phyloP scores from a whole-genome alignment of 2,888 invertebrate species.

The Pheosia tremula region DNA sequence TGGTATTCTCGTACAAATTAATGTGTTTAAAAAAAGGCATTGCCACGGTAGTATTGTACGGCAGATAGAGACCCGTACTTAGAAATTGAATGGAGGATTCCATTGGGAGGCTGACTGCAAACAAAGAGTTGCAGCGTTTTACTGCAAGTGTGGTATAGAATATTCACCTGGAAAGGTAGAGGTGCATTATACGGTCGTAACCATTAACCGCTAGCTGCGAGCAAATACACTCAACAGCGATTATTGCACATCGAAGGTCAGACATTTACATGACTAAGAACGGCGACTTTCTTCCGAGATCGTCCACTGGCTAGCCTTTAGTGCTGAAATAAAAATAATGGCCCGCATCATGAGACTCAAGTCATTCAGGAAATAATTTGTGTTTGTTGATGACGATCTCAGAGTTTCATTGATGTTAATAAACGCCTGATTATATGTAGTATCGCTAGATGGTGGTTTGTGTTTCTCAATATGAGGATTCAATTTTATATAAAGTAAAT shows the following conservation, averaged over 20 bases:
- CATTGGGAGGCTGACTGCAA: neutral
- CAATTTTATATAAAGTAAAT: no score
- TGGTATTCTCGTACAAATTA: neutral
- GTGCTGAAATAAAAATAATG: conserved; percentile 7
- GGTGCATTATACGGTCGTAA: neutral
- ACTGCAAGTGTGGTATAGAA: neutral
- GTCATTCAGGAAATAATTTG: neutral
- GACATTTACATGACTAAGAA: conserved; percentile 17
- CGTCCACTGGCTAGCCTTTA: neutral
- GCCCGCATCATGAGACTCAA: conserved; percentile 5
- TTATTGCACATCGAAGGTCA: conserved; percentile 5
- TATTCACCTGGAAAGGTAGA: neutral
- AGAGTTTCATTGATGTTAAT: neutral
- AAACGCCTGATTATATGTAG: neutral
- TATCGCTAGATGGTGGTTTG: neutral
- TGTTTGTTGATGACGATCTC: neutral
- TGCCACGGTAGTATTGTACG: neutral
- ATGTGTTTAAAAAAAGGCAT: neutral
- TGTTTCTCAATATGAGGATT: no score
- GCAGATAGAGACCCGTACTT: neutral
- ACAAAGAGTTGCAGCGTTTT: neutral
- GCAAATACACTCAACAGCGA: neutral
- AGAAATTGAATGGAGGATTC: neutral
- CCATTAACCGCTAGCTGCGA: conserved; percentile 5
- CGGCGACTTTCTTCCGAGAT: conserved; percentile 13